Evolutionary conservation across 1,140 invertebrate genomes (phyloP).

Genomic region (Panagrolaimus sp.): DNA sequence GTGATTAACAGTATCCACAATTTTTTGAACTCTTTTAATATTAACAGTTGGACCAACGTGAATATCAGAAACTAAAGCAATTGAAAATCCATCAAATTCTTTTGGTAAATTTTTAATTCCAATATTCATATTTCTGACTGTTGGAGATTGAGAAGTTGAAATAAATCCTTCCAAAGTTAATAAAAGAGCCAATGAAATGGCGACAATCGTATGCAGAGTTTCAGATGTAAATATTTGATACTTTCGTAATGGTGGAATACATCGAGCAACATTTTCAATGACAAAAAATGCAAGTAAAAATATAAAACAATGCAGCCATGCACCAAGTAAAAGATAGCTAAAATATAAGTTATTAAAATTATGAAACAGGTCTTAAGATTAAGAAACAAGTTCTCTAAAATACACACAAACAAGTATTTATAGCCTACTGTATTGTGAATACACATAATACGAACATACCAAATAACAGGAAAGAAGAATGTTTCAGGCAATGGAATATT

Average conservation of each 20-base stretch:
- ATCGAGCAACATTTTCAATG: conserved; percentile 25
- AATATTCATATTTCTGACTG: conserved; percentile 22
- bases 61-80: conserved; percentile 43
- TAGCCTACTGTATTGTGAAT: too few species aligned
- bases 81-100: conserved; percentile 40
- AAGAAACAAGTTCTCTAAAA: too few species aligned
- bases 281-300: conserved; percentile 27
- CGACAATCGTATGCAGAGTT: conserved; percentile 29
- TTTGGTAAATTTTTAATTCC: conserved; percentile 28
- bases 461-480: too few species aligned
- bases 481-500: too few species aligned
- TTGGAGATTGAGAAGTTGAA: background rate
- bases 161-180: conserved; percentile 28
- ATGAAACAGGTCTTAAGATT: too few species aligned
- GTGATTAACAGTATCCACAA: conserved; percentile 35
- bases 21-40: conserved; percentile 30
- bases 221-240: conserved; percentile 31
- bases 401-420: too few species aligned
- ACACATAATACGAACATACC: too few species aligned
- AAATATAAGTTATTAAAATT: conserved; percentile 16
- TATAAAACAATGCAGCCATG: conserved; percentile 29
- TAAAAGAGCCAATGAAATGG: conserved; percentile 29
- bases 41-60: conserved; percentile 46
- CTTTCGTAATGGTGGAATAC: conserved; percentile 11
- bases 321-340: conserved; percentile 33